Evolutionary conservation across 2,888 invertebrate species (phyloP), one percentile per base, ranked within the genome.

Genomic region (Idaea aversata): DNA sequence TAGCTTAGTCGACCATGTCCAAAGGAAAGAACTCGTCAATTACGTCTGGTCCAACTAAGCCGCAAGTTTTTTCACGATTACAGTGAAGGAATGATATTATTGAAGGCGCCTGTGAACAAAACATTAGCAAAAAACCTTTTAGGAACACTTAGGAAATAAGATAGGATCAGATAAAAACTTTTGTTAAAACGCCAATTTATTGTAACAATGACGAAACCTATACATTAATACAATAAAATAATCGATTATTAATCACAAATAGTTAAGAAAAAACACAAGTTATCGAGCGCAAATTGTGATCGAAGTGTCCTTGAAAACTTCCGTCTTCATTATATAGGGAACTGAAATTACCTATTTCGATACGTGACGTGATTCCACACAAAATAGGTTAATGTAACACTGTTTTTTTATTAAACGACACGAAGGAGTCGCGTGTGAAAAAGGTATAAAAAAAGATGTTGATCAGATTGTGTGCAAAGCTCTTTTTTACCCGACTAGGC

Each of bases 391-490:
- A 47, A 13, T 13, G 13, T 4, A 47, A 47, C 10, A 47, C 2
- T 47, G 7, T 47, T 47, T 47, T 47, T 47, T 47, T 47, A 7
- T 6, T 47, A 2, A 47, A 4, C 10, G 13, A 47, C 47, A 13
- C 47, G 47, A 47, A 13, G 47, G 47, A 47, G 47, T 47, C 47
- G 47, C 47, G 13, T 47, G 47, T 47, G 47, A 47, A 47, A 47
- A 47, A 47, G 7, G 47, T 13, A 47, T 76, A 76, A 78, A 77
- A 68, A 68, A 61, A 57, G 47, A 3, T 47, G 47, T 47, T 47
- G 47, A 47, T 47, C 47, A 13, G 7, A 47, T 47, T 7, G 47
- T 47, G 2, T 25, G 25, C 25, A 25, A 25, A 25, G 25, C 25
- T 25, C 25, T 25, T 25, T 25, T 25, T 25, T n/a, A n/a, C n/a